phyloP scores from a whole-genome alignment of 2,888 invertebrate genomes.

The Apamea epomidion region DNA sequence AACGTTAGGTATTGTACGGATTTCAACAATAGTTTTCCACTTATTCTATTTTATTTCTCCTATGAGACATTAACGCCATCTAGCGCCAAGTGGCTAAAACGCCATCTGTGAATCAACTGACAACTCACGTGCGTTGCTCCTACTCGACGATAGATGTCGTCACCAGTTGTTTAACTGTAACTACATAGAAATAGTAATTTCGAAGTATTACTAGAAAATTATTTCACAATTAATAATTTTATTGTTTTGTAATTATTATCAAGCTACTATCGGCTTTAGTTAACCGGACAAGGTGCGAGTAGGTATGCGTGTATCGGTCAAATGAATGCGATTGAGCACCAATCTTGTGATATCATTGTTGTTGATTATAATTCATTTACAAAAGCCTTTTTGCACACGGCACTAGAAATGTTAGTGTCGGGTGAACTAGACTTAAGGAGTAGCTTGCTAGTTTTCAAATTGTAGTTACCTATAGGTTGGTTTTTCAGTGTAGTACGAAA shows the following conservation, averaged over 20 bases:
- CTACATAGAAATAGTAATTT: background rate
- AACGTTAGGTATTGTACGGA: too few relatives aligned
- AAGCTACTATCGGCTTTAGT: constrained; percentile 43
- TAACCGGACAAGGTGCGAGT: constrained; percentile 24
- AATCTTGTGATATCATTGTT: constrained; percentile 61
- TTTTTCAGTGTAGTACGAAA: background rate
- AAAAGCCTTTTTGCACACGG: constrained; percentile 74
- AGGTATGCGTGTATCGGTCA: constrained; percentile 47
- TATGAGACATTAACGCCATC: constrained; percentile 70
- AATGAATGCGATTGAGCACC: constrained; percentile 55
- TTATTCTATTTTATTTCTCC: background rate
- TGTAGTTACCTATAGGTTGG: background rate
- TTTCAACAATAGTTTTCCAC: background rate
- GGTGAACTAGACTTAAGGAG: constrained; percentile 82
- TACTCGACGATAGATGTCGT: constrained; percentile 76
- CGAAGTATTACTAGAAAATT: constrained; percentile 1
- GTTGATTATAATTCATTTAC: constrained; percentile 69
- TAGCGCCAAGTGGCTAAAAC: constrained; percentile 65
- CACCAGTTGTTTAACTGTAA: constrained; percentile 37
- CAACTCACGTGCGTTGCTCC: constrained; percentile 29
- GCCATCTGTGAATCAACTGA: background rate
- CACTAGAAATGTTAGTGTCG: constrained; percentile 77
- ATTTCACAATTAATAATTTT: constrained; percentile 29
- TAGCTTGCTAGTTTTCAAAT: constrained; percentile 46
- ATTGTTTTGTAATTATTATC: constrained; percentile 50